Base-by-base conservation (phyloP, 2,113 vertebrate genomes). In the Cynoglossus semilaevis region DNA sequence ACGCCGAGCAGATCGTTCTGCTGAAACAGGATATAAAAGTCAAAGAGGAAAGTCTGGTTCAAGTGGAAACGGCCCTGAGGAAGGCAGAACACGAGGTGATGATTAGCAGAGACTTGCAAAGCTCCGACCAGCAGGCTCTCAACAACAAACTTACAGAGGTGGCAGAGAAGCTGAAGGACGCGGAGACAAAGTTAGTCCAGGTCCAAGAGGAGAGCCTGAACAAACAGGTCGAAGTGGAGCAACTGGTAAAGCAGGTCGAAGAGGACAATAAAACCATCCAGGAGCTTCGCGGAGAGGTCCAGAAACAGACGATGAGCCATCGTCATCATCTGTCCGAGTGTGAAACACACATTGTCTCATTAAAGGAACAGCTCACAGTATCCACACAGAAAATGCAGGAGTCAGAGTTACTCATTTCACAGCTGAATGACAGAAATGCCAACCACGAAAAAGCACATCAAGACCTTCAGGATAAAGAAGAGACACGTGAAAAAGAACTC, bases 11-110 rank as follows among this genome's bases (percentile, higher is more conserved):
- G 77, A 56, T 93, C 37, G 0, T 82, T 1, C 55, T 78, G 16
- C 79, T 96, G 49, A 93, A 93, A 75, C 80, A 37, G 44, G 90
- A 94, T 42, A 60, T 92, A 15, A 89, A 86, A 10, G 67, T 85
- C 45, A 95, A 94, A 76, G 93, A 94, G 52, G 90, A 93, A 50
- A 91, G 87, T 49, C 77, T 94, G 66, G 59, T 79, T 14, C 90
- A 72, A 3, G 74, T 90, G 8, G 91, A 94, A 43, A 79, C 72
- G 7, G 87, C 90, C 11, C 82, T 94, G 18, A 77, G 74, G 4
- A 93, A 92, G 65, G 85, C 89, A 2, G 87, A 93, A 50, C 88
- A 84, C 41, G 91, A 94, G 68, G 68, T 76, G 35, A 52, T 41
- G 38, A 72, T 93, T 7, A 67, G 92, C 29, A 86, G 84, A 84